A percentile compares a stretch with the other conserved stretches of the same genome.
Conservation (phyloP, 1,140 invertebrate genomes). For the Anastrepha obliqua region DNA sequence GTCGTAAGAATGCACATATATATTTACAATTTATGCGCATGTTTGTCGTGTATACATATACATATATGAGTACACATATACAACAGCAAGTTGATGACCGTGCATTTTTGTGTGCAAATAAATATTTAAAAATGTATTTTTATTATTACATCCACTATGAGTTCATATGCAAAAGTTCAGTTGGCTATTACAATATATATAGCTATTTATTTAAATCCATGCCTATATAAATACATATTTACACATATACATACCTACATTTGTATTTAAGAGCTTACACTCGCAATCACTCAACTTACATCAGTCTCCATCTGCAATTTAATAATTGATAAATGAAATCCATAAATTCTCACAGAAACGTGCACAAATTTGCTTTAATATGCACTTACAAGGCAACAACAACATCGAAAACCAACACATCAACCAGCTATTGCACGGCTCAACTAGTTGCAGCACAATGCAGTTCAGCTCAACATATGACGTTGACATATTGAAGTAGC, state of each 20-base stretch:
- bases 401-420: neutral
- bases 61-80: neutral
- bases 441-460: slow-evolving; percentile 26
- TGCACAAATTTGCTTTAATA: neutral
- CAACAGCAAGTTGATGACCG: too few species aligned
- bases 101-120: neutral
- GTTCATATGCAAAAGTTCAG: neutral
- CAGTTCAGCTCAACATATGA: slow-evolving; percentile 29
- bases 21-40: neutral
- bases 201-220: neutral
- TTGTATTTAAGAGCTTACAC: neutral
- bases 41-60: neutral
- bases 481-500: slow-evolving; percentile 41
- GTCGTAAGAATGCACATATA: neutral
- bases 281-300: neutral
- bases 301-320: slow-evolving; percentile 40
- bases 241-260: neutral
- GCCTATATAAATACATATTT: neutral
- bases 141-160: neutral
- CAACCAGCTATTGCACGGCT: slow-evolving; percentile 3
- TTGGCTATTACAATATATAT: neutral
- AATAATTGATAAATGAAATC: slow-evolving; percentile 51
- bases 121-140: neutral
- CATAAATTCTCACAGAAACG: slow-evolving; percentile 18
- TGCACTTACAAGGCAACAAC: neutral